Evolutionary conservation across 2,113 vertebrate genomes (phyloP).

Genomic region (Muscicapa adusta): DNA sequence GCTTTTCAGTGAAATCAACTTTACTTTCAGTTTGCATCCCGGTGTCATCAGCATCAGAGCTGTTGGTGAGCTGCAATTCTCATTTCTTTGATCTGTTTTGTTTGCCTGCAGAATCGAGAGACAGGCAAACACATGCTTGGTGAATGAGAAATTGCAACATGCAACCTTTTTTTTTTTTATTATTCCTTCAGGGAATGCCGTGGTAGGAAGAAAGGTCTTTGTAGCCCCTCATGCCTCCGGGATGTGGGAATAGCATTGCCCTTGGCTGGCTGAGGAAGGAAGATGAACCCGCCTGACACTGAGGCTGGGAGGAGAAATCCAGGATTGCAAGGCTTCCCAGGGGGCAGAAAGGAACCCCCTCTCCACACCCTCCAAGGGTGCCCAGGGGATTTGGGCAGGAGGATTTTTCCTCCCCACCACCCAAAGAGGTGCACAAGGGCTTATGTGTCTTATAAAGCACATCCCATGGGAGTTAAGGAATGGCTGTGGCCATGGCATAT

Average conservation of each 20-base stretch:
- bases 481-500: fast-evolving
- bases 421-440: fast-evolving
- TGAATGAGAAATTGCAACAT: background rate
- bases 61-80: conserved; percentile 24
- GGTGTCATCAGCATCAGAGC: conserved; percentile 26
- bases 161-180: background rate
- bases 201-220: background rate
- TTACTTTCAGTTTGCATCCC: conserved; percentile 39
- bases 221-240: background rate
- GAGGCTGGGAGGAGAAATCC: background rate
- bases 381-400: fast-evolving
- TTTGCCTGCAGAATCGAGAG: background rate
- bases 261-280: background rate
- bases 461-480: background rate
- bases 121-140: background rate
- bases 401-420: fast-evolving
- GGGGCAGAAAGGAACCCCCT: fast-evolving
- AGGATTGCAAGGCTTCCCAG: background rate
- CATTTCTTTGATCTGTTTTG: conserved; percentile 41
- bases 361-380: background rate
- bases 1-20: background rate
- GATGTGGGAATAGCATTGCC: background rate
- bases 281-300: background rate
- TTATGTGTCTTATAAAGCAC: fast-evolving
- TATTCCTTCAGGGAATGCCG: fast-evolving